Evolutionary conservation across 2,113 vertebrate genomes (phyloP).

Genomic region (Charadrius vociferus): DNA sequence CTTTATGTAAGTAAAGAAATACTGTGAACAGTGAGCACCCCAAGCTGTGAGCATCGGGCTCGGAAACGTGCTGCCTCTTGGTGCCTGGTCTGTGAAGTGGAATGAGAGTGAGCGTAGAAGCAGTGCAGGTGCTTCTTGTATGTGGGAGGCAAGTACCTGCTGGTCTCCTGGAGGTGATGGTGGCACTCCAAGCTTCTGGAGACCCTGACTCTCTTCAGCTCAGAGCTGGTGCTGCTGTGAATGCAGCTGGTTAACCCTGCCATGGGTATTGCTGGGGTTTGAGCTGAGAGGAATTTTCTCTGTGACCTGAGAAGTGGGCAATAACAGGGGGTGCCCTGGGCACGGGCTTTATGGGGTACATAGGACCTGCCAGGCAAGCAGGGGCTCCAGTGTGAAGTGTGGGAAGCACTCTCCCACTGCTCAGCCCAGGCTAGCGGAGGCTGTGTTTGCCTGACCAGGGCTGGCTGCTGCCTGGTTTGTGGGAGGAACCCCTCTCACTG

Average conservation of each 20-base stretch:
- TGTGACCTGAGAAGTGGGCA: background rate
- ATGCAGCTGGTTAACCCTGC: background rate
- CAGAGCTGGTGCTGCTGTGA: background rate
- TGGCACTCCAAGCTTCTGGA: background rate
- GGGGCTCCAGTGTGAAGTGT: background rate
- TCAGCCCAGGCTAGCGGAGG: background rate
- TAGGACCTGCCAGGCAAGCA: background rate
- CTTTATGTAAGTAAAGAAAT: background rate
- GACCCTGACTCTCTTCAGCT: background rate
- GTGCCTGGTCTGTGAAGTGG: background rate
- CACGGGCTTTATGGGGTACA: background rate
- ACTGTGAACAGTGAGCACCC: background rate
- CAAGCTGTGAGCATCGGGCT: accelerated
- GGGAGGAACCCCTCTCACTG: background rate
- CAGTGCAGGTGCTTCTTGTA: accelerated
- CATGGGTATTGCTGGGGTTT: background rate
- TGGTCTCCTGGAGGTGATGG: background rate
- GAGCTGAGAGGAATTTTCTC: background rate
- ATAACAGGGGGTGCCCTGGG: background rate
- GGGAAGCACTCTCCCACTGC: background rate
- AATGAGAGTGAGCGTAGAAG: background rate
- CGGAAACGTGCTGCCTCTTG: background rate
- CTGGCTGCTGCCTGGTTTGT: background rate
- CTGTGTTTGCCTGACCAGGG: background rate
- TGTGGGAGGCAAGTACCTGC: accelerated